Evolutionary conservation across 2,113 vertebrate genomes (phyloP).

Genomic region (Lynx canadensis): DNA sequence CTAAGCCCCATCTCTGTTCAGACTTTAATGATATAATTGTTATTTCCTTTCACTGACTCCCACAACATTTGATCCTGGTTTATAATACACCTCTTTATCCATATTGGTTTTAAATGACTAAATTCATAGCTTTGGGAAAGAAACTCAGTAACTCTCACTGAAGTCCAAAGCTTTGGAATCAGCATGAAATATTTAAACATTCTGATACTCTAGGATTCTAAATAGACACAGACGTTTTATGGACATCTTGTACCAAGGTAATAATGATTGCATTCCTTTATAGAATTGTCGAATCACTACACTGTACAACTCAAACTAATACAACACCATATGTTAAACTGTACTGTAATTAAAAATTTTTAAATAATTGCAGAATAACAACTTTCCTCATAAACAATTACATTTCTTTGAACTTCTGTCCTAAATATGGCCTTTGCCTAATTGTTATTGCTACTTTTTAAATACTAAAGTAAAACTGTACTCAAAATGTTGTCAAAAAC

Average conservation of each 20-base stretch:
- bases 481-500: not conserved
- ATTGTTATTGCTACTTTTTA: not conserved
- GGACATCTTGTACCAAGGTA: not conserved
- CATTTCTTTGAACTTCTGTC: not conserved
- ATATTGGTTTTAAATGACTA: not conserved
- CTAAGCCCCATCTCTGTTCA: not conserved
- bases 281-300: not conserved
- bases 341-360: not conserved
- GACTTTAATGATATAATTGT: not conserved
- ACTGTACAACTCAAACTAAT: not conserved
- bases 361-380: not conserved
- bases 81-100: not conserved
- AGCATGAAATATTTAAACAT: not conserved
- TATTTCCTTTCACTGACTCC: not conserved
- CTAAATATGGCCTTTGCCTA: not conserved
- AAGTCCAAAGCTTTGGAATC: not conserved
- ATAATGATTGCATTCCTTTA: not conserved
- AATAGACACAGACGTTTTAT: not conserved
- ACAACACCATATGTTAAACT: not conserved
- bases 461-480: not conserved
- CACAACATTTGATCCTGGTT: not conserved
- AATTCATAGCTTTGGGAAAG: constrained; percentile 1
- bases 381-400: not conserved
- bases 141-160: not conserved
- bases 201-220: not conserved